Evolutionary conservation across 2,113 vertebrate genomes (phyloP), one percentile per base, ranked within the genome.

Genomic region (Pelobates fuscus): DNA sequence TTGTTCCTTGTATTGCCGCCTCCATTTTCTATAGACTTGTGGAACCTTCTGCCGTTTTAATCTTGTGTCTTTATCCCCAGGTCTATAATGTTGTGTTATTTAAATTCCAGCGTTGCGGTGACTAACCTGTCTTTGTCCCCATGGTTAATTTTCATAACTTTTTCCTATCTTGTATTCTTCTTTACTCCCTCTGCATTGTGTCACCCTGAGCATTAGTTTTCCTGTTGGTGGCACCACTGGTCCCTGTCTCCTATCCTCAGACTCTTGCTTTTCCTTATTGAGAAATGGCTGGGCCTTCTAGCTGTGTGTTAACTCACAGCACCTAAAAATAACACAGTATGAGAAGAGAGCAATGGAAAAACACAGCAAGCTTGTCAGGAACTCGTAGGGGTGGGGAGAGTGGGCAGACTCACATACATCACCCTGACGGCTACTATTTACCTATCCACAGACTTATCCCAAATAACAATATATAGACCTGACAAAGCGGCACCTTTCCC

Each of bases 261-360:
- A 12, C 57, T 66, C 26, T 5, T 15, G 4, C n/a, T 11, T 76
- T 52, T 67, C 54, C 71, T 67, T 67, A 20, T 44, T 67, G 37
- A 75, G 64, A 67, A 43, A 30, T 32, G 67, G 10, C 55, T 27
- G 25, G 37, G 24, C 63, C 23, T 14, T 57, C 62, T 37, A 60
- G 64, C 71, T 24, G 32, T 60, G 72, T 67, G 24, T 52, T 60
- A 57, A 67, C 72, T 67, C 64, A 15, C 49, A 60, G 55, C 64
- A n/a, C 54, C 64, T 67, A 76, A 76, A 76, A 76, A 67, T 76
- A 76, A 59, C 55, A 20, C 65, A 25, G 32, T n/a, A 26, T 26
- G 64, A 17, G 41, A 29, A 52, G 70, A 18, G 23, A 58, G 49
- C 70, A 54, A 59, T 21, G 55, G 52, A 63, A 73, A 75, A 66